A percentile compares a stretch with the other conserved stretches of the same genome.
phyloP scores from a whole-genome alignment of 2,797 vertebrate genomes.

The Malurus leucopterus region DNA sequence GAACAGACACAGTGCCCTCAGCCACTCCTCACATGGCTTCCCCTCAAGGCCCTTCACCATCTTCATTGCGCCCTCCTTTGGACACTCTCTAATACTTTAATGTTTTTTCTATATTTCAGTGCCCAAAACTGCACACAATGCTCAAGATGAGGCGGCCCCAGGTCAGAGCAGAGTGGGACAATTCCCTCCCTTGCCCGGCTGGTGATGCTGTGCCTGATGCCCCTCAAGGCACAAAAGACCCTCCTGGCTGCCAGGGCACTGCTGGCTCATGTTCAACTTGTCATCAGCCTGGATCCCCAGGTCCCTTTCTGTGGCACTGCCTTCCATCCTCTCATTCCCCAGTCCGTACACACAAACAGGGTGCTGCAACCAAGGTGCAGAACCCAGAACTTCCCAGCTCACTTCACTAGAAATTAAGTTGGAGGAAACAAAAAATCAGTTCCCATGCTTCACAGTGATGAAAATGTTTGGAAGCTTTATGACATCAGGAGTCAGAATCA shows the following conservation, averaged over 20 bases:
- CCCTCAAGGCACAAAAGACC: rapidly evolving
- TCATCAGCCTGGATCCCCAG: background rate
- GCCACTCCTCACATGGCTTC: rapidly evolving
- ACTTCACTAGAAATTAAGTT: background rate
- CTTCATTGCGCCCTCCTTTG: background rate
- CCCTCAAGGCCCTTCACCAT: background rate
- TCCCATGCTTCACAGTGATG: constrained; percentile 74
- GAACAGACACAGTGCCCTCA: background rate
- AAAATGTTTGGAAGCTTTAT: constrained; percentile 91
- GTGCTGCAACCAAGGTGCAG: background rate
- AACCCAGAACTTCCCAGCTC: background rate
- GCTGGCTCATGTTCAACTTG: background rate
- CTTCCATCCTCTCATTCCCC: background rate
- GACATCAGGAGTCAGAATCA: constrained; percentile 72
- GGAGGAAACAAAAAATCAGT: background rate
- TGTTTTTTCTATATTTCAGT: background rate
- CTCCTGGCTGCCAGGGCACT: background rate
- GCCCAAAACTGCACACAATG: rapidly evolving
- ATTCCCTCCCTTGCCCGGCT: rapidly evolving
- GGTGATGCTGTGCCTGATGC: rapidly evolving
- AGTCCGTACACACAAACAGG: background rate
- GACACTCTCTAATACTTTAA: background rate
- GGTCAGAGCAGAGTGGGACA: background rate
- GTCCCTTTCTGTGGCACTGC: background rate
- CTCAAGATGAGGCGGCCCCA: rapidly evolving